Base-by-base conservation (phyloP, 2,797 vertebrate species). In the Pangasius sanitwongsei region DNA sequence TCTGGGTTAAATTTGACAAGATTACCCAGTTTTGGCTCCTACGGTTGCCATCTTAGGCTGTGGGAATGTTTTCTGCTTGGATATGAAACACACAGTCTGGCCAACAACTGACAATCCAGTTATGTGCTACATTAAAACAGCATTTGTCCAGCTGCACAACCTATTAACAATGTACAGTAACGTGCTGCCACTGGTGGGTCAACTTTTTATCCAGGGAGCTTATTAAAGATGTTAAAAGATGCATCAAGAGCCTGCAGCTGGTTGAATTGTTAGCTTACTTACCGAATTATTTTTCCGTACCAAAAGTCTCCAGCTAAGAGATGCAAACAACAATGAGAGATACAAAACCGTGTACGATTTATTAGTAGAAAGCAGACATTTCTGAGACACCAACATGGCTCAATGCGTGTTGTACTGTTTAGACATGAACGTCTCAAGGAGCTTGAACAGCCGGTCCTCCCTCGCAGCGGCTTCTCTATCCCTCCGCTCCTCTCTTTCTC, bases 401-500 rank as follows among this genome's bases (percentile, higher is more conserved):
- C 57, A 87, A 57, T 82, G 25, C 23, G 37, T 59, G 69, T 50
- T 92, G 84, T 34, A 89, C 53, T 90, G 87, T 85, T 89, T 91
- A 57, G 90, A 86, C 85, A 92, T 59, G 34, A 91, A 89, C 41
- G 90, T 88, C 82, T 89, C 90, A 1, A 92, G 83, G 48, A 92
- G 75, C 74, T 92, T 92, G 87, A 90, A 92, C 41, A 92, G 88
- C 41, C 87, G 82, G 57, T 89, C 89, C 69, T 89, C 88, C 55
- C 90, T 87, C 13, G 78, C 87, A 23, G 90, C 87, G 5, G 92
- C 90, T 63, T 92, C 88, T 70, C 75, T 61, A 34, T 89, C 89
- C 67, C 87, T 61, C 23, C 90, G 87, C 34, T 91, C 89, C 59
- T 90, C 87, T n/a, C 86, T 65, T 83, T 88, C 90, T 84, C 85